phyloP scores from a whole-genome alignment of 2,113 vertebrate genomes.

The Chaenogobius annularis region DNA sequence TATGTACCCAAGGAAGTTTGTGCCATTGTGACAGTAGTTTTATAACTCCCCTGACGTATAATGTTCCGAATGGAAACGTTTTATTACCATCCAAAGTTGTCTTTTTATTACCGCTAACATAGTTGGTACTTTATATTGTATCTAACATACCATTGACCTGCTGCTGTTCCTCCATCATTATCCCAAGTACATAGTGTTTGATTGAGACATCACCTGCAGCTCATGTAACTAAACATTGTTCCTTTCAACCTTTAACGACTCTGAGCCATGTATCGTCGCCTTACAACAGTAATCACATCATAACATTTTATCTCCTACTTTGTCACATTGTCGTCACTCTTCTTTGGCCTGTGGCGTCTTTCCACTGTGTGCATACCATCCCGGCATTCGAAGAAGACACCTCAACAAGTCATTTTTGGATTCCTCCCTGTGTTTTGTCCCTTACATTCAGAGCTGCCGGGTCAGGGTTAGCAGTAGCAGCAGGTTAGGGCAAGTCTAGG shows the following conservation, averaged over 20 bases:
- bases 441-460: slow-evolving; percentile 42
- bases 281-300: slow-evolving; percentile 20
- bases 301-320: slow-evolving; percentile 28
- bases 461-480: slow-evolving; percentile 55
- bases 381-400: slow-evolving; percentile 36
- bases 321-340: slow-evolving; percentile 11
- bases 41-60: background rate
- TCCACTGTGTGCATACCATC: slow-evolving; percentile 49
- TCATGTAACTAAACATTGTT: slow-evolving; percentile 12
- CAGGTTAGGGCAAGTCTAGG: slow-evolving; percentile 63
- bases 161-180: background rate
- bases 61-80: background rate
- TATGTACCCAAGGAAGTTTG: background rate
- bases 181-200: slow-evolving; percentile 4
- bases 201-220: slow-evolving; percentile 1
- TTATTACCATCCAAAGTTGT: slow-evolving; percentile 2
- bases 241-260: slow-evolving; percentile 35
- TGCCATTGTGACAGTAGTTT: background rate
- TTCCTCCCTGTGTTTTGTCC: slow-evolving; percentile 55
- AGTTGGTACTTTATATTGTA: background rate
- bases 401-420: slow-evolving; percentile 61
- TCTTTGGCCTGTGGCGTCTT: slow-evolving; percentile 29
- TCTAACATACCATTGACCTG: background rate
- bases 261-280: slow-evolving; percentile 21
- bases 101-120: slow-evolving; percentile 1